Evolutionary conservation across 2,113 vertebrate species (phyloP), one percentile per base, ranked within the genome.

Genomic region (Calonectris borealis): DNA sequence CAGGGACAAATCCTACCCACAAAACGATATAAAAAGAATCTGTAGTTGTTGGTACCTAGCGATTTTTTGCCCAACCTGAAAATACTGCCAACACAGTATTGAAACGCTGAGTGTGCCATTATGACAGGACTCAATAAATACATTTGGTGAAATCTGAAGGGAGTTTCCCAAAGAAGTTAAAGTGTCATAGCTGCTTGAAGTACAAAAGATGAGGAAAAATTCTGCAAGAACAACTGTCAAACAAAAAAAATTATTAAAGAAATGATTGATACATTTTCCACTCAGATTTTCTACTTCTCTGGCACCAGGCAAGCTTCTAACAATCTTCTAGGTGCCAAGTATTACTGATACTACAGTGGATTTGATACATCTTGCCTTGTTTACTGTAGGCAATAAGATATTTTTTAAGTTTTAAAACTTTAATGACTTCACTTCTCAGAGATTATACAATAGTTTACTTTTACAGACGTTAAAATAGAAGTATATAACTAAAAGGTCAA

Each of bases 161-260:
- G 76, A 94, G 38, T 81, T 92, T 84, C 55, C 82, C 58, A 32
- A 80, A 69, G 34, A 96, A 90, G 52, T 62, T 75, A 13, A 83
- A 80, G 54, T 57, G 31, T 73, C 51, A 77, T 1, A 93, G 54
- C 7, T 2, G 46, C 75, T 14, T 83, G 25, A 90, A 96, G 68
- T 38, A 83, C 22, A 86, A 90, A 57, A 96, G 60, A 80, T 16
- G 13, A 83, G 52, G 10, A 92, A 76, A 84, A 93, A 88, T 34
- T 83, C 93, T 83, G 51, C 64, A 96, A 92, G 66, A 94, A 81
- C 42, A 84, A 61, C 20, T 83, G 82, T 80, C 82, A 88, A 94
- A 82, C 18, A 51, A 51, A 32, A 60, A 75, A 54, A 86, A 70
- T 3, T 3, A 46, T 14, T 10, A 54, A 52, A 87, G 51, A 87